Conservation (phyloP, 2,797 vertebrate genomes). For the Protosalanx chinensis region DNA sequence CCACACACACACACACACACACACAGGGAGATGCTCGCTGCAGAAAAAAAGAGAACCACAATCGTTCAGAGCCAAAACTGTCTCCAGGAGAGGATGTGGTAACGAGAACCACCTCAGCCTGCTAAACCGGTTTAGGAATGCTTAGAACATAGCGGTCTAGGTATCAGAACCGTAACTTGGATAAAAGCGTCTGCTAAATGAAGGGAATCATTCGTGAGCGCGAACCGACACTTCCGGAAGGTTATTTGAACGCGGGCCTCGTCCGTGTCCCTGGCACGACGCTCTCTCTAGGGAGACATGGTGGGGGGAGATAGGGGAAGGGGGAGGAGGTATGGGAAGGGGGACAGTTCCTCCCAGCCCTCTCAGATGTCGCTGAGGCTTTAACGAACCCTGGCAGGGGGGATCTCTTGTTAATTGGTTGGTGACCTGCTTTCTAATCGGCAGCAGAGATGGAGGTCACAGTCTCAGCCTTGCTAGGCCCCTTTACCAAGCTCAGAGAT, state of each 20-base stretch:
- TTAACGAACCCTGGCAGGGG: neutral
- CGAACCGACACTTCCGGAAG: too few relatives aligned
- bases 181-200: too few relatives aligned
- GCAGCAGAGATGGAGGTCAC: constrained; percentile 5
- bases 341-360: neutral
- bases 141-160: too few relatives aligned
- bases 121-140: too few relatives aligned
- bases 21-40: neutral
- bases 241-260: too few relatives aligned
- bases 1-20: constrained; percentile 20
- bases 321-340: neutral
- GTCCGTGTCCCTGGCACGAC: too few relatives aligned
- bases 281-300: too few relatives aligned
- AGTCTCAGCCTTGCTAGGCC: too few relatives aligned
- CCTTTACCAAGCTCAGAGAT: too few relatives aligned
- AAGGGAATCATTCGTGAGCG: too few relatives aligned
- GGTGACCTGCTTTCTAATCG: constrained; percentile 45
- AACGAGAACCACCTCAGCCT: neutral
- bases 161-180: too few relatives aligned
- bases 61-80: neutral
- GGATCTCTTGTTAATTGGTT: constrained; percentile 60
- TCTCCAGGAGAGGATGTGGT: neutral
- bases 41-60: constrained; percentile 1
- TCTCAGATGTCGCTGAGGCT: constrained; percentile 34
- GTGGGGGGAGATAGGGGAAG: too few relatives aligned